Base-by-base conservation (phyloP, 2,888 invertebrate genomes). In the Latrodectus hesperus region DNA sequence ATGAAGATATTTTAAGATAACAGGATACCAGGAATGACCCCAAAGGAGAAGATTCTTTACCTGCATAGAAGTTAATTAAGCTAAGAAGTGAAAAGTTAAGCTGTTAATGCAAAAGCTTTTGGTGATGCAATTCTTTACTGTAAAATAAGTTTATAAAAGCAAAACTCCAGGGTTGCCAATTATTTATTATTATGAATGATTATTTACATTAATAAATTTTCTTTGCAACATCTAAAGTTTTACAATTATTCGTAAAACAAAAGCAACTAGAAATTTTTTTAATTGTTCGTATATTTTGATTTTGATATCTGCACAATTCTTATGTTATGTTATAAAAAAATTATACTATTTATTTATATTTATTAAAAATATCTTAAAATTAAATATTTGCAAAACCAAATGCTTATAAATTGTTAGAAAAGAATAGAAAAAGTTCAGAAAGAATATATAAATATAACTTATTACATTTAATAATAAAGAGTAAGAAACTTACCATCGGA, bases 401-500 rank as follows among this genome's bases (percentile, higher is more conserved):
- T 38, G 38, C 38, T 38, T 38, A 38, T 38, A 38, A 38, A 38
- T 38, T 38, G 38, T 38, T 38, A 38, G 38, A 38, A 38, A 38
- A 38, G 38, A 38, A 38, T 38, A 38, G 38, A 38, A 38, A 22
- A 38, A 38, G 38, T 38, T 3, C 38, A 38, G 38, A 38, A 38
- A 38, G 38, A 38, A 38, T 38, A 38, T 6, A 38, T 38, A 38
- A 38, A 38, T 0, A 38, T 22, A 22, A 22, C 22, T 6, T 6
- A 38, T 38, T 38, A 74, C 9, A 74, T 49, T 12, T 49, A 60
- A 16, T 10, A 64, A 22, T 26, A 26, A 38, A n/a, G 26, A 77
- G 9, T 9, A n/a, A 55, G 38, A 79, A 55, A 67, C 84, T 83
- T 81, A 90, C 90, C 90, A 76, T 77, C 72, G n/a, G 90, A 84